These are phyloP conservation scores for Vombatus ursinus DNA, from an alignment of 2,113 vertebrate species.

Conservation along the genomic window DNA sequence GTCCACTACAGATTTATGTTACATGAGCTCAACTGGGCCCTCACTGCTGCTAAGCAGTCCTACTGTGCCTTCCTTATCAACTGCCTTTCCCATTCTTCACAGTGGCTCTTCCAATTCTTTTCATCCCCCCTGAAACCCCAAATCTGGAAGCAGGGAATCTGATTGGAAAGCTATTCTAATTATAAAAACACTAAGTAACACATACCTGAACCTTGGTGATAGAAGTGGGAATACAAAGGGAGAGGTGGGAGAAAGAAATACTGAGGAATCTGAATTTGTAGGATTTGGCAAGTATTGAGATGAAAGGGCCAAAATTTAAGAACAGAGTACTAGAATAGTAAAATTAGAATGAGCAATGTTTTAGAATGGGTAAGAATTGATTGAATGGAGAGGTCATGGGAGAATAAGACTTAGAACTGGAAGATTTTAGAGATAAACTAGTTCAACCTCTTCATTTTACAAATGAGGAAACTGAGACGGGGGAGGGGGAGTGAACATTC, in stretches of 20 bases:
- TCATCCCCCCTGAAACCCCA: neutral
- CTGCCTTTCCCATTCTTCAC: neutral
- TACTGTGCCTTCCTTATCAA: too few species aligned
- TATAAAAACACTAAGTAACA: neutral
- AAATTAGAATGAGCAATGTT: neutral
- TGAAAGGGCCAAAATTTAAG: too few species aligned
- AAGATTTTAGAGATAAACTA: neutral
- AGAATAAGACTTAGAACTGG: neutral
- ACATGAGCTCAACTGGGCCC: too few species aligned
- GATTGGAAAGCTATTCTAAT: neutral
- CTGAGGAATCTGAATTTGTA: neutral
- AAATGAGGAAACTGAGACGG: neutral
- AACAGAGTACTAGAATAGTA: neutral
- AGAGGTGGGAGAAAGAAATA: neutral
- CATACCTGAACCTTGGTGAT: neutral
- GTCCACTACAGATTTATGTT: too few species aligned
- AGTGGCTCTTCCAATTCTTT: neutral
- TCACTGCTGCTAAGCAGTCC: too few species aligned
- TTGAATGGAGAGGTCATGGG: neutral
- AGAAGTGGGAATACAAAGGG: neutral
- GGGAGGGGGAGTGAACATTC: neutral
- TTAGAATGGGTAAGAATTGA: too few species aligned
- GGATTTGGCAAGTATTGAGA: neutral
- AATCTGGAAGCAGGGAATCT: too few species aligned
- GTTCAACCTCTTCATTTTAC: neutral